Percentiles rank a stretch among this genome's conserved stretches.
Evolutionary conservation across 2,888 invertebrate species (phyloP).

Genomic region (Gisinianus flammeolus): DNA sequence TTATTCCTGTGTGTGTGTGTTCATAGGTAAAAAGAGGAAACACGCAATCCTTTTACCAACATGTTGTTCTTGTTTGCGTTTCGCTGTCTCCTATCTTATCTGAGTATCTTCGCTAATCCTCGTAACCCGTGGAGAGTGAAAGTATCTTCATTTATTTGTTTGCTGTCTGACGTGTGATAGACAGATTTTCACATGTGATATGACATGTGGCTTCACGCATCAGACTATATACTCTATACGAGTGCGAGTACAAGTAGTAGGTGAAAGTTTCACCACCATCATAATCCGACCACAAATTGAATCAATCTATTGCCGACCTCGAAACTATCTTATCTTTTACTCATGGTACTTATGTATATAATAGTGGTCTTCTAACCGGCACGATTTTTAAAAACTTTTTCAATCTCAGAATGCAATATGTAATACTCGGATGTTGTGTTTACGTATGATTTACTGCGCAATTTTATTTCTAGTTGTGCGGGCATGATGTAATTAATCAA

Average conservation of each 20-base stretch:
- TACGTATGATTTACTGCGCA: not conserved
- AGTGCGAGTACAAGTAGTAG: not conserved
- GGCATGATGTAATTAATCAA: not conserved
- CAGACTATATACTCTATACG: not conserved
- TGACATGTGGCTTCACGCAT: too few relatives aligned
- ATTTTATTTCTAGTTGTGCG: not conserved
- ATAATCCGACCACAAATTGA: not conserved
- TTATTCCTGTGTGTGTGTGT: not conserved
- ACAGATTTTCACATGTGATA: slow-evolving; percentile 6
- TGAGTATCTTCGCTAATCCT: not conserved
- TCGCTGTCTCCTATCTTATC: not conserved
- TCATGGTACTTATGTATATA: not conserved
- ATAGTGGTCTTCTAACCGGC: not conserved
- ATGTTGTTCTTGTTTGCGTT: too few relatives aligned
- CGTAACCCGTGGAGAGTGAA: not conserved
- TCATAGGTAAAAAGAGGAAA: not conserved
- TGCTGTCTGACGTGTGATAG: not conserved
- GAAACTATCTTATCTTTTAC: not conserved
- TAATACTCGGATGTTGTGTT: not conserved
- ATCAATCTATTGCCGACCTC: not conserved
- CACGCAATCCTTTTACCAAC: not conserved
- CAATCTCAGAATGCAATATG: not conserved
- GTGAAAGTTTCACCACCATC: not conserved
- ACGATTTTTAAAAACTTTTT: not conserved
- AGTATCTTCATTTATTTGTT: slow-evolving; percentile 6